phyloP scores from a whole-genome alignment of 2,113 vertebrate species.

The Nyctibius bracteatus region DNA sequence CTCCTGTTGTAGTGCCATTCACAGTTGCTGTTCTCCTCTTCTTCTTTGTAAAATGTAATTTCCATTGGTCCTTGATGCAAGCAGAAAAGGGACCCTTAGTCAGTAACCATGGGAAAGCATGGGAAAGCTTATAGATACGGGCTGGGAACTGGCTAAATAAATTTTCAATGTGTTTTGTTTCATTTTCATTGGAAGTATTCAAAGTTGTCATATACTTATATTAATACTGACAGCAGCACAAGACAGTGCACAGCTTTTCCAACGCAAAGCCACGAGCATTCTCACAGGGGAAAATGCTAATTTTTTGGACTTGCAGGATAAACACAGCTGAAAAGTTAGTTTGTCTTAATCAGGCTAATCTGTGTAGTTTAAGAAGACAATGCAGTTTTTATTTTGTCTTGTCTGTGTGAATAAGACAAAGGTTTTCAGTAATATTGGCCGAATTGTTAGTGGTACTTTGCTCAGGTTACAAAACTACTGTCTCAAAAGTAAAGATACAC shows the following conservation, averaged over 20 bases:
- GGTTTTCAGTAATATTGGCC: background rate
- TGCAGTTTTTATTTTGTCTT: background rate
- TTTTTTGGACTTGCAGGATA: background rate
- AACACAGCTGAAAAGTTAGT: background rate
- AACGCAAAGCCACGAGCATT: background rate
- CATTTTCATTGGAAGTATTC: background rate
- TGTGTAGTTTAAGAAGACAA: background rate
- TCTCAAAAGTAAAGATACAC: background rate
- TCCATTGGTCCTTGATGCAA: background rate
- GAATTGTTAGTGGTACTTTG: background rate
- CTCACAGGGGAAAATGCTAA: background rate
- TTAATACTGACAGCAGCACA: background rate
- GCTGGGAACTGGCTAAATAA: background rate
- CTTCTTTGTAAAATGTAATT: background rate
- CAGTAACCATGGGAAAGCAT: background rate
- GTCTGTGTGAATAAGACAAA: background rate
- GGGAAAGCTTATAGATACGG: background rate
- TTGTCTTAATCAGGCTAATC: background rate
- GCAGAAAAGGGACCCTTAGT: background rate
- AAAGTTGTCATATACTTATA: background rate
- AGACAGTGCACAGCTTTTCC: background rate
- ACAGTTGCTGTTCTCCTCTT: background rate
- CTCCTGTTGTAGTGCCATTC: background rate
- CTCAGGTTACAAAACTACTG: background rate
- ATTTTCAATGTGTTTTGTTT: background rate